Base-by-base conservation (phyloP, 2,113 vertebrate genomes). In the Prunella fulvescens region DNA sequence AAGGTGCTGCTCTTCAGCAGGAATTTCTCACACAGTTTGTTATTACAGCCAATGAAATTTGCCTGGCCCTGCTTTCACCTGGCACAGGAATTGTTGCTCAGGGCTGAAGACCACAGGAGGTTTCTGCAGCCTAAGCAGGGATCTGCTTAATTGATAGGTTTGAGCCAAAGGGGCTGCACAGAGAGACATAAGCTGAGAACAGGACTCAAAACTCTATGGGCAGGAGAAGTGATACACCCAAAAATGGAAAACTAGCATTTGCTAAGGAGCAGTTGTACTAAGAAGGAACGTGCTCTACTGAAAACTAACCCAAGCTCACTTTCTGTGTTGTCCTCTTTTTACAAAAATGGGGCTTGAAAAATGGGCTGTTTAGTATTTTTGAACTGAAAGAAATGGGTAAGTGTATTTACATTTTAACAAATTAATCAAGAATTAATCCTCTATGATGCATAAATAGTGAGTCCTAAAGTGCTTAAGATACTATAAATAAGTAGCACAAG, bases 21-120 rank as follows among this genome's bases (percentile, higher is more conserved):
- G 64, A 70, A 40, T 69, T 79, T 14, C 81, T 87, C 84, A 50
- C 25, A 25, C 1, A 45, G 44, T 50, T 84, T 86, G 76, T 78
- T 92, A 88, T 81, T 56, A 39, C 51, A 91, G 37, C 56, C 92
- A 86, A 80, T 78, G 53, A 72, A 91, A 93, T 85, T 91, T 87
- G 33, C 61, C 62, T 69, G 72, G 28, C 26, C 16, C 11, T 74
- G 11, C 47, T 67, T 79, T 77, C 48, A 57, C 20, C 6, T 1
- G 0, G 19, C 23, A 45, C 39, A 56, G 42, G 19, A 93, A 57
- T 33, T 95, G 47, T 10, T 86, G 24, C 40, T 83, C 57, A 60
- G 14, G 7, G 48, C n/a, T 88, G 18, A 58, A 71, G 65, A 80
- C 42, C 71, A 56, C 23, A 83, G 24, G 17, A 77, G 10, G 37